Conservation (phyloP, 2,797 vertebrate species). For the Micropoecilia bifurca region DNA sequence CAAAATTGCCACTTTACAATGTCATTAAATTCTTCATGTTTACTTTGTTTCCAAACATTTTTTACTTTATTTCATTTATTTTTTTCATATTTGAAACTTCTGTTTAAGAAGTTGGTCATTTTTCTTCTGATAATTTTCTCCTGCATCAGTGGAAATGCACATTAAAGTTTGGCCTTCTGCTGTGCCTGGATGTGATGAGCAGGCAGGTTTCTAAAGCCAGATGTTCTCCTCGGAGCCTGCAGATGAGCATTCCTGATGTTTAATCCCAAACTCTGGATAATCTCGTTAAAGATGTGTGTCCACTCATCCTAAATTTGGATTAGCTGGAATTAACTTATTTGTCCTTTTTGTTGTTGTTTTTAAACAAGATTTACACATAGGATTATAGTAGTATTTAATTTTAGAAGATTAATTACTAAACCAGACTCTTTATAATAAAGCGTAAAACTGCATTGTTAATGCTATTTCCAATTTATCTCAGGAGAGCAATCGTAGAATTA, state of each 20-base stretch:
- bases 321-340: slow-evolving; percentile 47
- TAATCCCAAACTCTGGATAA: slow-evolving; percentile 70
- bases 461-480: neutral
- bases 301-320: slow-evolving; percentile 43
- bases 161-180: slow-evolving; percentile 36
- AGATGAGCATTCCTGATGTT: slow-evolving; percentile 65
- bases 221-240: slow-evolving; percentile 64
- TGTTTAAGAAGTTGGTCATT: neutral
- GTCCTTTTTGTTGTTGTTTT: neutral
- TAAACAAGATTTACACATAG: neutral
- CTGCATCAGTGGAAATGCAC: slow-evolving; percentile 24
- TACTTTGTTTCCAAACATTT: neutral
- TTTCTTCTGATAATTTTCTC: slow-evolving; percentile 14
- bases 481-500: slow-evolving; percentile 6
- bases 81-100: too few relatives aligned
- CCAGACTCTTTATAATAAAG: neutral
- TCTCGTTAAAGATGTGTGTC: slow-evolving; percentile 58
- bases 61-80: too few relatives aligned
- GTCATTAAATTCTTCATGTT: neutral
- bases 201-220: slow-evolving; percentile 69
- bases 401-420: neutral
- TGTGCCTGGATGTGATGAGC: slow-evolving; percentile 56
- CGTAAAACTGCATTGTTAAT: neutral
- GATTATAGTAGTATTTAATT: neutral
- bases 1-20: neutral